These are phyloP conservation scores for Anisognathus igniventris DNA, from an alignment of 2,797 vertebrate species.

Conservation along the genomic window DNA sequence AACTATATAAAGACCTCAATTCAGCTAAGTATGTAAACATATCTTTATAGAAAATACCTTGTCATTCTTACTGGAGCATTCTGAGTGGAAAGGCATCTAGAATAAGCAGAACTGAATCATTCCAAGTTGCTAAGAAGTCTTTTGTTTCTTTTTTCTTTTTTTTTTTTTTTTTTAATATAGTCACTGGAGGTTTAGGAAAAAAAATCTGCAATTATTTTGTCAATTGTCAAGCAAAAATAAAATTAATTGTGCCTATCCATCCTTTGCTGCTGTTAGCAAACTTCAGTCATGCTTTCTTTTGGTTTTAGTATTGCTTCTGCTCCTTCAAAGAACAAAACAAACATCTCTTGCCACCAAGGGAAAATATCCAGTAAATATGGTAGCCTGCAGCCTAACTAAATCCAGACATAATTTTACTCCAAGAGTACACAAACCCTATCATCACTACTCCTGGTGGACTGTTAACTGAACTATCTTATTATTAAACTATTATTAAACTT, in stretches of 20 bases:
- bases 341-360: not conserved
- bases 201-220: slow-evolving; percentile 2
- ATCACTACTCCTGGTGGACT: not conserved
- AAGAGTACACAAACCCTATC: not conserved
- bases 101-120: not conserved
- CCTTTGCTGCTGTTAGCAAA: not conserved
- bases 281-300: not conserved
- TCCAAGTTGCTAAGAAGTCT: not conserved
- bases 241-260: not conserved
- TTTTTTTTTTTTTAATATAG: not conserved
- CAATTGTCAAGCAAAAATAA: not conserved
- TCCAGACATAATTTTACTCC: not conserved
- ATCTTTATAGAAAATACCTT: not conserved
- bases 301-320: not conserved
- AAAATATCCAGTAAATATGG: not conserved
- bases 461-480: not conserved
- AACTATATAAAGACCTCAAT: not conserved
- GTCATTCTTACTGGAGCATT: not conserved
- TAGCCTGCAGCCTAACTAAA: not conserved
- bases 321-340: not conserved
- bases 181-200: not conserved
- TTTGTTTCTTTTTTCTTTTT: no score
- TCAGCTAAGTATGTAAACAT: not conserved
- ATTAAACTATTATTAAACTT: not conserved
- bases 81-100: not conserved